These are phyloP conservation scores for Halichoeres trimaculatus DNA, from an alignment of 2,113 vertebrate species.

Conservation along the genomic window DNA sequence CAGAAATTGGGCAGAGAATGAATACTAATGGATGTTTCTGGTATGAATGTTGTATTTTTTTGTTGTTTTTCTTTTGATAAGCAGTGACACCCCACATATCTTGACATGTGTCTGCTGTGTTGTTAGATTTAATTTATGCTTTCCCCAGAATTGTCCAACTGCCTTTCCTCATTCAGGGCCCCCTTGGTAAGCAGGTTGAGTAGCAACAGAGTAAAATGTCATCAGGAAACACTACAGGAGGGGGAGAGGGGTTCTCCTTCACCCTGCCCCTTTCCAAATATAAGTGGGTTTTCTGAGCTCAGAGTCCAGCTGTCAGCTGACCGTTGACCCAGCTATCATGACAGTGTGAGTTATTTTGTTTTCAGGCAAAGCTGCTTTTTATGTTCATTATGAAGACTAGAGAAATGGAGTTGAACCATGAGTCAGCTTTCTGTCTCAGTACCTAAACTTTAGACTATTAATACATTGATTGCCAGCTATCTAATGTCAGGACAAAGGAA, in stretches of 20 bases:
- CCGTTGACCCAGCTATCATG: constrained; percentile 42
- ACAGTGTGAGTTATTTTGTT: constrained; percentile 65
- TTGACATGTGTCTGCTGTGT: constrained; percentile 1
- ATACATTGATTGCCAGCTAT: too few species aligned
- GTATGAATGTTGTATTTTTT: neutral
- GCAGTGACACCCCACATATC: neutral
- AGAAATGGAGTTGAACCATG: too few species aligned
- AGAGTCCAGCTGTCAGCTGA: constrained; percentile 47
- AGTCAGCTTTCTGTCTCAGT: too few species aligned
- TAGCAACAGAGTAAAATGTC: constrained; percentile 39
- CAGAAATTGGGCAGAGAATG: neutral
- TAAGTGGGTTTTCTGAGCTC: constrained; percentile 33
- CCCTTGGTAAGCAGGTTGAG: neutral
- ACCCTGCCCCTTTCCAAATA: constrained; percentile 38
- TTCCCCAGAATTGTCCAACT: neutral
- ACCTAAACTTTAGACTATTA: too few species aligned
- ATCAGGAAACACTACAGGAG: constrained; percentile 26
- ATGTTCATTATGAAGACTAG: neutral
- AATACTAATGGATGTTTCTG: neutral
- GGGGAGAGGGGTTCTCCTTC: constrained; percentile 9
- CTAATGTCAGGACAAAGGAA: too few species aligned
- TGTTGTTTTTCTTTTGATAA: neutral
- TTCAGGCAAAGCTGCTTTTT: neutral
- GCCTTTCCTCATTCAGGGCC: neutral
- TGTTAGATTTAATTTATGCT: constrained; percentile 34